phyloP scores from a whole-genome alignment of 2,113 vertebrate species.

The Notarius quadriscutis region DNA sequence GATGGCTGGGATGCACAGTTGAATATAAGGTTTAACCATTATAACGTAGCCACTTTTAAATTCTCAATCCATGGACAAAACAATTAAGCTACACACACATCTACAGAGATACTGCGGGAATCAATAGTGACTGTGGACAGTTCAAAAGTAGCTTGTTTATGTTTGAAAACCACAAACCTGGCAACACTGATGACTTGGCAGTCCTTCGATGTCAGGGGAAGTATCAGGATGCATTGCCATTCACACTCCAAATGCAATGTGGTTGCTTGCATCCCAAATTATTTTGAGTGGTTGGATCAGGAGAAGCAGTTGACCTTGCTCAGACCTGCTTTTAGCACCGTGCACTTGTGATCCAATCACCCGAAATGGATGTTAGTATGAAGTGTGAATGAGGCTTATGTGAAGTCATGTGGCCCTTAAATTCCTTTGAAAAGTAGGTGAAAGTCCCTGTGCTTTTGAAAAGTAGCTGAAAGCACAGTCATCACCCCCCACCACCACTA shows the following conservation, averaged over 20 bases:
- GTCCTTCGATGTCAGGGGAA: background rate
- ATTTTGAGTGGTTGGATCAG: background rate
- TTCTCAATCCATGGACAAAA: background rate
- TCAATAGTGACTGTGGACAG: background rate
- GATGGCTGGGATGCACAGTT: background rate
- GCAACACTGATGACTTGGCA: too few species aligned
- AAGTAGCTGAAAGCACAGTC: constrained; percentile 37
- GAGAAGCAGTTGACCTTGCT: background rate
- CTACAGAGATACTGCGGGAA: background rate
- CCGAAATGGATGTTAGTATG: background rate
- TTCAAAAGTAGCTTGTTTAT: background rate
- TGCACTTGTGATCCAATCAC: background rate
- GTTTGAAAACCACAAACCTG: constrained; percentile 2
- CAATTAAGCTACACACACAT: background rate
- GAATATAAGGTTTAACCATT: background rate
- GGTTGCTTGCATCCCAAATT: background rate
- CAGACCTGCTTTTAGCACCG: background rate
- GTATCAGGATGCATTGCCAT: background rate
- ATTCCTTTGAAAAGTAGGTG: constrained; percentile 31
- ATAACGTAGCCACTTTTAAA: background rate
- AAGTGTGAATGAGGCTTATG: background rate
- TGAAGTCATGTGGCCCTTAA: constrained; percentile 14
- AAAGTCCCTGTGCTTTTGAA: constrained; percentile 24
- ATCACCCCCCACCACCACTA: background rate
- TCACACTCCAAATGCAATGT: background rate